Conservation (phyloP, 1,140 invertebrate genomes). For the Cherax destructor region DNA sequence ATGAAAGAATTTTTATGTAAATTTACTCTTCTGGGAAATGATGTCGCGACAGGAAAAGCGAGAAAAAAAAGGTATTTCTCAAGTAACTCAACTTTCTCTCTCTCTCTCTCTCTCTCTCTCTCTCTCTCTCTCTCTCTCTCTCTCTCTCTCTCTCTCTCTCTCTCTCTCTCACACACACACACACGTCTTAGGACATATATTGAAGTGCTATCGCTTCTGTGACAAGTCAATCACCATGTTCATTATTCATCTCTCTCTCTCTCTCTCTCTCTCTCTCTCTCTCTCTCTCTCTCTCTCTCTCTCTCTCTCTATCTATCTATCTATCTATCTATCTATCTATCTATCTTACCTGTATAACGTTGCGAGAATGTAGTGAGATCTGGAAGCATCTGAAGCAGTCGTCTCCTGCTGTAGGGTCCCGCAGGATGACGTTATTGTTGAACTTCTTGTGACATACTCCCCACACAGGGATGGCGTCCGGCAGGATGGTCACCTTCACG, state of each 20-base stretch:
- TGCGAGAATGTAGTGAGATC: slow-evolving; percentile 74
- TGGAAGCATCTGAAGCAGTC: slow-evolving; percentile 75
- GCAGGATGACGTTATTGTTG: slow-evolving; percentile 74
- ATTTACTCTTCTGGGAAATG: too few species aligned
- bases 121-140: too few species aligned
- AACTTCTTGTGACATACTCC: slow-evolving; percentile 74
- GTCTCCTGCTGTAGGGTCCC: slow-evolving; percentile 73
- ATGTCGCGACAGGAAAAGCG: too few species aligned
- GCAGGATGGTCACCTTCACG: slow-evolving; percentile 69
- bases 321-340: background rate
- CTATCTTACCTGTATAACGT: slow-evolving; percentile 74
- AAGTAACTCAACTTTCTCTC: too few species aligned
- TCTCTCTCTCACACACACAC: background rate
- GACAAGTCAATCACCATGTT: background rate
- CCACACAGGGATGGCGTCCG: slow-evolving; percentile 74
- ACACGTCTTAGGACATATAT: background rate
- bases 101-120: too few species aligned
- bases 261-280: slow-evolving; percentile 13
- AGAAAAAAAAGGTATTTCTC: too few species aligned
- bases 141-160: too few species aligned
- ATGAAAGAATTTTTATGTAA: too few species aligned
- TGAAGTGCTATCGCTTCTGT: background rate
- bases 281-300: background rate
- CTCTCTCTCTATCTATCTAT: background rate
- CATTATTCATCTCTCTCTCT: background rate